Conservation (phyloP, 2,113 vertebrate species). For the Anthoscopus minutus region DNA sequence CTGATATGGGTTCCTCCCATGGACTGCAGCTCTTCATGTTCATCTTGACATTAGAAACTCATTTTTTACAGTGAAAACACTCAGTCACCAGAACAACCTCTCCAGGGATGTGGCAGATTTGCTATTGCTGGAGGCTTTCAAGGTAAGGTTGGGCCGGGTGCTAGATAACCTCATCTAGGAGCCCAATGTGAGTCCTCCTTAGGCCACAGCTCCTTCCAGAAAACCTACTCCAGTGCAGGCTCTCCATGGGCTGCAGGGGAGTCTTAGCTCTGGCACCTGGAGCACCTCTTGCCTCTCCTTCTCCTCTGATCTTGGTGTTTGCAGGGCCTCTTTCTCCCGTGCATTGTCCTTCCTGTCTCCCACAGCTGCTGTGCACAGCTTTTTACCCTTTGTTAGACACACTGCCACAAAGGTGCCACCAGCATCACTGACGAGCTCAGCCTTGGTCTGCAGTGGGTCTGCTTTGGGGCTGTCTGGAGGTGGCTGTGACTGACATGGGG, state of each 20-base stretch:
- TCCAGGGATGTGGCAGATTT: neutral
- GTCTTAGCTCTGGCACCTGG: neutral
- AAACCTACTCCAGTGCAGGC: neutral
- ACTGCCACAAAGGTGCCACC: neutral
- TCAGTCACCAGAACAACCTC: neutral
- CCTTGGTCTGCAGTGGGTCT: neutral
- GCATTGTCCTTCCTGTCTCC: neutral
- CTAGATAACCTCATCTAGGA: neutral
- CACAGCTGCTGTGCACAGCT: neutral
- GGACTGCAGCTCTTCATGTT: neutral
- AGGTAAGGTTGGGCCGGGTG: neutral
- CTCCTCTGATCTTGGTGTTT: neutral
- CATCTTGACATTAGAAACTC: neutral
- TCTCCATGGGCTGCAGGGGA: neutral
- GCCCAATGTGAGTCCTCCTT: accelerated
- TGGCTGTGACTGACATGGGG: neutral
- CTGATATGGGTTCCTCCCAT: neutral
- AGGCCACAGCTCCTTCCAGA: neutral
- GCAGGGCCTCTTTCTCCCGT: neutral
- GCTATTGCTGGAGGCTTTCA: neutral
- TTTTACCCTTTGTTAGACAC: neutral
- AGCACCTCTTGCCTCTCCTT: neutral
- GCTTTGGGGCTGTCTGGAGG: neutral
- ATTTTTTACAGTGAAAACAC: neutral
- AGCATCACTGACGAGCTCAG: neutral